Conservation (phyloP, 2,797 vertebrate genomes). For the Mormyrus hasselquistii region DNA sequence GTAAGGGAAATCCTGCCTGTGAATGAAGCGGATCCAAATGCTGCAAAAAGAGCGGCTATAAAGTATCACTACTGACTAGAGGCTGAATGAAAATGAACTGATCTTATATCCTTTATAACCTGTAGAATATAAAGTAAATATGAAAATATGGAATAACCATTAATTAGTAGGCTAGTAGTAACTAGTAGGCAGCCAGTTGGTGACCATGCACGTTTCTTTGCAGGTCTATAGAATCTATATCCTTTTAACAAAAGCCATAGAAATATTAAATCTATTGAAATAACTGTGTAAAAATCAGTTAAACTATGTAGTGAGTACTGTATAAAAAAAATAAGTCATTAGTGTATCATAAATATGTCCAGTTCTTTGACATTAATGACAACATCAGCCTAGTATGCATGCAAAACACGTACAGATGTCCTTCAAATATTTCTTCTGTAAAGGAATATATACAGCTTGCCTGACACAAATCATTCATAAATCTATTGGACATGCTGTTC, state of each 20-base stretch:
- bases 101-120: not conserved
- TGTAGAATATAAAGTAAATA: not conserved
- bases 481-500: not conserved
- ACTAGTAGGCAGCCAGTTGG: not conserved
- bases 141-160: not conserved
- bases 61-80: not conserved
- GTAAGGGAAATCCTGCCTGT: not conserved
- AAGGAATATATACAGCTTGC: not conserved
- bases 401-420: not conserved
- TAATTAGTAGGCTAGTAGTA: not conserved
- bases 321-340: not conserved
- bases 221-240: not conserved
- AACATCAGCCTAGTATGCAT: not conserved
- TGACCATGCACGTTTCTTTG: not conserved
- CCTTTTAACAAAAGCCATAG: not conserved
- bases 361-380: not conserved
- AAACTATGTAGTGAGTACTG: not conserved
- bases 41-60: not conserved
- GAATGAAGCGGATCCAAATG: not conserved
- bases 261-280: not conserved
- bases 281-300: not conserved
- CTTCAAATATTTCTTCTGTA: not conserved
- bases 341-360: not conserved
- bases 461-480: constrained; percentile 5
- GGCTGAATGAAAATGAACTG: not conserved